These are phyloP conservation scores for Coregonus ussuriensis DNA, from an alignment of 2,797 vertebrate species.

Conservation along the genomic window DNA sequence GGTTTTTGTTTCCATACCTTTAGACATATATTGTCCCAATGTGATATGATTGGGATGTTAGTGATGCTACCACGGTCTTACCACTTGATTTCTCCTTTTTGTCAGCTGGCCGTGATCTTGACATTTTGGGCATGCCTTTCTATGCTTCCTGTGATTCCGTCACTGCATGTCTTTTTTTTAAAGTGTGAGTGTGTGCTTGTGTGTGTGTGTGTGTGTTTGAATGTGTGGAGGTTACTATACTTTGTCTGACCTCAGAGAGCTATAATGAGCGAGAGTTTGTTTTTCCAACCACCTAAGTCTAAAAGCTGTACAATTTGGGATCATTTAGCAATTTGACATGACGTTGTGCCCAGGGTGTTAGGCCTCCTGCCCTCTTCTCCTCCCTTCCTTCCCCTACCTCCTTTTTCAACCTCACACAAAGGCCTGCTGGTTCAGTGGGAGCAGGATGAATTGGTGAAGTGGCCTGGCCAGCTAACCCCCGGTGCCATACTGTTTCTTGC, in stretches of 20 bases:
- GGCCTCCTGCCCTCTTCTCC: slow-evolving; percentile 37
- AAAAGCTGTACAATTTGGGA: slow-evolving; percentile 75
- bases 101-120: slow-evolving; percentile 60
- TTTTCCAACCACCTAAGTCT: slow-evolving; percentile 73
- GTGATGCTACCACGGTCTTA: neutral
- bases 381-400: slow-evolving; percentile 39
- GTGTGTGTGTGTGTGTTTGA: slow-evolving; percentile 37
- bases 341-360: slow-evolving; percentile 63
- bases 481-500: slow-evolving; percentile 41
- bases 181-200: slow-evolving; percentile 40
- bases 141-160: slow-evolving; percentile 51
- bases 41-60: neutral
- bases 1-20: neutral
- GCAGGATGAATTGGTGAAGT: slow-evolving; percentile 72
- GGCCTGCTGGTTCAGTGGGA: slow-evolving; percentile 66
- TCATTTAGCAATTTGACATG: slow-evolving; percentile 78
- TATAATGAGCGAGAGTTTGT: slow-evolving; percentile 74
- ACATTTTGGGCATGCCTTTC: slow-evolving; percentile 62
- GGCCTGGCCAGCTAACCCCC: slow-evolving; percentile 61
- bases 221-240: slow-evolving; percentile 65
- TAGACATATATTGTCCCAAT: neutral
- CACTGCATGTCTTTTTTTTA: slow-evolving; percentile 53
- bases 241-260: slow-evolving; percentile 75
- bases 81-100: slow-evolving; percentile 2
- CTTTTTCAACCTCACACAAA: slow-evolving; percentile 63